Evolutionary conservation across 2,888 invertebrate genomes (phyloP).

Genomic region (Lingula anatina): DNA sequence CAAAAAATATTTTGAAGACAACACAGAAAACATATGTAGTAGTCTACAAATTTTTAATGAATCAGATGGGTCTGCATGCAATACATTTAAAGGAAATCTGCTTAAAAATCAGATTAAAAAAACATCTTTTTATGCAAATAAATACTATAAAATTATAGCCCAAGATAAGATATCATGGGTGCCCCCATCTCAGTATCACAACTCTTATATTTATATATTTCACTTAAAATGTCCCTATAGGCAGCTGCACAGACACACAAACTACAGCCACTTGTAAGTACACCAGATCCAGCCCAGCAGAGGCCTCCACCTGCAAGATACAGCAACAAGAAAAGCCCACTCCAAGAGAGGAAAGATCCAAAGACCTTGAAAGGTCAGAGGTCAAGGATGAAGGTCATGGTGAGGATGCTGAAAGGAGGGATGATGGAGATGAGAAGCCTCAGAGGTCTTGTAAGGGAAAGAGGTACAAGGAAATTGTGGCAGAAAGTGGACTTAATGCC

Average conservation of each 20-base stretch:
- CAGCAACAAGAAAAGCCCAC: conserved; percentile 2
- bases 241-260: conserved; percentile 11
- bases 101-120: too few species aligned
- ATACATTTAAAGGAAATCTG: too few species aligned
- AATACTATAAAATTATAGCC: too few species aligned
- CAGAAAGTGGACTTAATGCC: conserved; percentile 19
- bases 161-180: too few species aligned
- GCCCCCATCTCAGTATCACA: too few species aligned
- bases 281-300: background rate
- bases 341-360: conserved; percentile 3
- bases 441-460: conserved; percentile 35
- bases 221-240: conserved; percentile 2
- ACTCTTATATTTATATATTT: too few species aligned
- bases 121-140: too few species aligned
- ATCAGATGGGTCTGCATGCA: too few species aligned
- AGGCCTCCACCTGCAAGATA: conserved; percentile 10
- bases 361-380: conserved; percentile 8
- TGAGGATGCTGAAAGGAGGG: conserved; percentile 8
- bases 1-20: too few species aligned
- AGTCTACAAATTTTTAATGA: too few species aligned
- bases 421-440: conserved; percentile 17
- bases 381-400: conserved; percentile 4
- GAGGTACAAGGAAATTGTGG: conserved; percentile 30
- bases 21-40: too few species aligned
- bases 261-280: conserved; percentile 16